Evolutionary conservation across 2,888 invertebrate species (phyloP), one percentile per base, ranked within the genome.

Genomic region (Diarsia rubi): DNA sequence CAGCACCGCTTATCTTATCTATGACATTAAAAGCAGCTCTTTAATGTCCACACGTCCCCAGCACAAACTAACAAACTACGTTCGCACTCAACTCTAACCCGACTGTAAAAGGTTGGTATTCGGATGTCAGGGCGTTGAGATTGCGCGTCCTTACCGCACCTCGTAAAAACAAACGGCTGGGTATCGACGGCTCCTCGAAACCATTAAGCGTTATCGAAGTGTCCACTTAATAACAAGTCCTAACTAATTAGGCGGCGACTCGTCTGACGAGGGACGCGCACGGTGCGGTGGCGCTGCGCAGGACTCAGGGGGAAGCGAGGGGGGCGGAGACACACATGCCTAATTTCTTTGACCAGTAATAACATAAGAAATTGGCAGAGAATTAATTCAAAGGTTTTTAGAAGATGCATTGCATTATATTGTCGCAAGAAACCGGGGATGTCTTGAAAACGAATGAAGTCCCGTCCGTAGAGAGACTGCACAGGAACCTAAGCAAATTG

Each of bases 231-330:
- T 91, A 89, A 92, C 88, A 86, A 90, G 86, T 89, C 86, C 82
- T 86, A 90, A 92, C 92, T 93, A 93, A 93, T 93, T 93, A 93
- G 93, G 84, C 83, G 82, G 82, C 84, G 82, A 79, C 73, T 66
- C 72, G 81, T 79, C 79, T 79, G 81, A 81, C 73, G 52, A 52
- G 54, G 31, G 71, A 47, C 66, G 21, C 66, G 57, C 59, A 5
- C 57, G 59, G 19, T 4, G 27, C 47, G 44, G 44, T 14, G 14
- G 59, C n/a, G 31, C 42, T 27, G 68, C 19, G 16, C 21, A n/a
- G 19, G 37, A 11, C 12, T 14, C 21, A 8, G 3, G 8, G 24
- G 14, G 3, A 21, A 2, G 31, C n/a, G n/a, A n/a, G 24, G 16
- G 11, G 11, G n/a, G 16, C 4, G 21, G 37, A 37, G 31, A 16